Evolutionary conservation across 2,888 invertebrate genomes (phyloP), one percentile per base, ranked within the genome.

Genomic region (Bhutanitis thaidina): DNA sequence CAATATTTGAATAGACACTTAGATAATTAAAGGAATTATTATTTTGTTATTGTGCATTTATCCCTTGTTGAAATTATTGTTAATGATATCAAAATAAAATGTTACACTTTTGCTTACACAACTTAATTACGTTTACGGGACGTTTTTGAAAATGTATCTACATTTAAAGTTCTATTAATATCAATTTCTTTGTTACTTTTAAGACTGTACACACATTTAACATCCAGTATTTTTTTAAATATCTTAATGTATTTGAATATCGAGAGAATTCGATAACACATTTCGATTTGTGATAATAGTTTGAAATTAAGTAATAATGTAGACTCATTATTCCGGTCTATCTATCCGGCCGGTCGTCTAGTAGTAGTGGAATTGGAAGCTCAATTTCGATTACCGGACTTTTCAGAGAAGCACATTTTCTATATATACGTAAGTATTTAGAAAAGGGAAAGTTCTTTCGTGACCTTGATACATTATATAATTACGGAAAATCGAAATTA

Each of bases 31-130:
- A 65, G 55, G 57, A 72, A 65, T 67, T 68, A 71, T 80, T 77
- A 78, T 83, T 84, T 84, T 83, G 76, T 76, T 78, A 83, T 74
- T 70, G 67, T 76, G 77, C 77, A 83, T 86, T 87, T 85, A 84
- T 77, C 75, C 67, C 69, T 69, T 82, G 34, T 34, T 34, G 7
- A 34, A 34, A 1, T 7, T 12, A 13, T 34, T 7, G 12, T 34
- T 12, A 1, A 13, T 5, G 27, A 27, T 27, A 8, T 27, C 27
- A 8, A 27, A 7, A 8, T 34, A 12, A 34, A 34, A 34, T 34
- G 7, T 34, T 7, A 34, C 34, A 27, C 8, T 27, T 4, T 27
- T 1, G 7, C 5, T 27, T 27, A 27, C 5, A 5, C 7, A 5
- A 1, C 27, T 27, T 27, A 20, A 20, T 20, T 20, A 8, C 8